Evolutionary conservation across 2,113 vertebrate genomes (phyloP).

Genomic region (Erpornis zantholeuca): DNA sequence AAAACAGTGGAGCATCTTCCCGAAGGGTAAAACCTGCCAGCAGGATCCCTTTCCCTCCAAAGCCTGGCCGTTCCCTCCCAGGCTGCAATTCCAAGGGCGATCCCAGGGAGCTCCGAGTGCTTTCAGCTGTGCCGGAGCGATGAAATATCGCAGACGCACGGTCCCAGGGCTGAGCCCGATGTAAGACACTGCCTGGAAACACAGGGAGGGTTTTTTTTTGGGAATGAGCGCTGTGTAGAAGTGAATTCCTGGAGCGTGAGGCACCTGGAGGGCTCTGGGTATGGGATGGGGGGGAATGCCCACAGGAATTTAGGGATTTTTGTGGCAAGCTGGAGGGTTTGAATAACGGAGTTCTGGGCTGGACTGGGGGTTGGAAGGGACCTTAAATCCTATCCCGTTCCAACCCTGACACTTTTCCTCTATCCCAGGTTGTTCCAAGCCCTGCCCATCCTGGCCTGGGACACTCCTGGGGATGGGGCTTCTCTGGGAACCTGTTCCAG

Average conservation of each 20-base stretch:
- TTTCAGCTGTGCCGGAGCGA: conserved; percentile 62
- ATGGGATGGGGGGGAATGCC: not conserved
- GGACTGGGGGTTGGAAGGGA: not conserved
- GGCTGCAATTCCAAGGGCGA: not conserved
- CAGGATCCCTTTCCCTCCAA: not conserved
- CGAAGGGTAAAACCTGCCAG: not conserved
- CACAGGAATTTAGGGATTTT: not conserved
- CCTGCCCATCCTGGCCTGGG: accelerated
- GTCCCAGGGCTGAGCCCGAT: conserved; percentile 31
- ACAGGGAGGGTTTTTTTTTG: not conserved
- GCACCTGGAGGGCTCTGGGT: not conserved
- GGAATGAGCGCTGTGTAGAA: not conserved
- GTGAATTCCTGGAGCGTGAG: not conserved
- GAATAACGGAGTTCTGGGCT: not conserved
- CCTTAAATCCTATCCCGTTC: not conserved
- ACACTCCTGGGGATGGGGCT: not conserved
- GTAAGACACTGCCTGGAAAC: not conserved
- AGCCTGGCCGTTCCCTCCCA: not conserved
- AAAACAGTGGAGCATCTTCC: not conserved
- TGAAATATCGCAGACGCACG: conserved; percentile 62
- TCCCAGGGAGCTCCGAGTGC: not conserved
- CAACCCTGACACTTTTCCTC: not conserved
- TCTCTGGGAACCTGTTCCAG: not conserved
- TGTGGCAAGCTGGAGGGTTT: not conserved
- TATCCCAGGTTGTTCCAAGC: not conserved